Evolutionary conservation across 2,797 vertebrate genomes (phyloP).

Genomic region (Pelodytes ibericus): DNA sequence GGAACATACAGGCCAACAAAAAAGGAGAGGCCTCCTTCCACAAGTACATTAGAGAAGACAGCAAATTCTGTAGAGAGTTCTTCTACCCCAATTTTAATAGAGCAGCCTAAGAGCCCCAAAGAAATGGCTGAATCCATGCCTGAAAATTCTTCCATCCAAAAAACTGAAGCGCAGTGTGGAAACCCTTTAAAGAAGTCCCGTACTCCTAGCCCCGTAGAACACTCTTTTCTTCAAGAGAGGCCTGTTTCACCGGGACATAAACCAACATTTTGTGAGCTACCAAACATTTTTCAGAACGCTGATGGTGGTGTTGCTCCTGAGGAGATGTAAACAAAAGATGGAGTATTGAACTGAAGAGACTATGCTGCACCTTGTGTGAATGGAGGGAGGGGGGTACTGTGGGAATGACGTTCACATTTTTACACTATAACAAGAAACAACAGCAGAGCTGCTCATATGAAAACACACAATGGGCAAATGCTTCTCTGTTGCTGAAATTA

Average conservation of each 20-base stretch:
- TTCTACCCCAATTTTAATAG: not conserved
- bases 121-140: not conserved
- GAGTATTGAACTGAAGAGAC: not conserved
- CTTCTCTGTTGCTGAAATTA: constrained; percentile 8
- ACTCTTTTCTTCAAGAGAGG: not conserved
- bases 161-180: not conserved
- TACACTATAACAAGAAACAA: constrained; percentile 1
- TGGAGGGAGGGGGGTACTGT: not conserved
- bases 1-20: not conserved
- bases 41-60: not conserved
- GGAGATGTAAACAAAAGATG: constrained; percentile 26
- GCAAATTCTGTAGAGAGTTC: not conserved
- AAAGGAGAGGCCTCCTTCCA: not conserved
- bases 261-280: constrained; percentile 13
- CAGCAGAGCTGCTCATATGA: constrained; percentile 5
- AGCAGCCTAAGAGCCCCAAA: constrained; percentile 10
- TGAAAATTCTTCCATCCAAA: not conserved
- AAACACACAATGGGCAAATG: constrained; percentile 1
- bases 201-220: constrained; percentile 8
- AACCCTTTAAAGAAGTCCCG: not conserved
- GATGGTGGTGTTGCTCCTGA: not conserved
- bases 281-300: constrained; percentile 11
- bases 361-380: constrained; percentile 9
- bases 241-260: not conserved
- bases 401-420: constrained; percentile 2